Conservation (phyloP, 2,888 invertebrate genomes). For the Leptinotarsa juncta region DNA sequence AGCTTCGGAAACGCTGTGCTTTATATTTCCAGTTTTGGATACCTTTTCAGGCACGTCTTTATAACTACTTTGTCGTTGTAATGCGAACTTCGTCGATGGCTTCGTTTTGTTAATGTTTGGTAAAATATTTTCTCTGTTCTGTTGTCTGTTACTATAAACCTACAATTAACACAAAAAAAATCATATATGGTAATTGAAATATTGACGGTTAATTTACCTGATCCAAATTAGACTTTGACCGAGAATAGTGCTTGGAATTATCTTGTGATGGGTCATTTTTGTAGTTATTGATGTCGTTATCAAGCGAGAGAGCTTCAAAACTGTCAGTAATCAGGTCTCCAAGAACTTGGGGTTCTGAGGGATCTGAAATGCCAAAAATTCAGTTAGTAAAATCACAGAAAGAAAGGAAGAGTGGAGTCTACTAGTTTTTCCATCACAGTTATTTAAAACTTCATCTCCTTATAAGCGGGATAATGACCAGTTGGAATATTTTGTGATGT, state of each 20-base stretch:
- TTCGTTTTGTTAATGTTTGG: constrained; percentile 54
- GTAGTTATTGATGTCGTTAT: constrained; percentile 61
- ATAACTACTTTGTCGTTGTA: constrained; percentile 64
- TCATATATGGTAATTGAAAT: neutral
- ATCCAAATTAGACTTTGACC: constrained; percentile 65
- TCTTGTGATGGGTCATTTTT: constrained; percentile 54
- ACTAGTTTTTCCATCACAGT: too few species aligned
- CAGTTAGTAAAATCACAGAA: neutral
- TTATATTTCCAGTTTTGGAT: constrained; percentile 57
- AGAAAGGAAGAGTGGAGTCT: too few species aligned
- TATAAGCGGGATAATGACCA: too few species aligned
- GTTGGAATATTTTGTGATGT: too few species aligned
- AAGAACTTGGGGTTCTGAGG: constrained; percentile 67
- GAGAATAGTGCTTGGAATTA: constrained; percentile 58
- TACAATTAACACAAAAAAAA: constrained; percentile 30
- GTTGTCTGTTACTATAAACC: constrained; percentile 59
- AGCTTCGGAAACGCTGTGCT: constrained; percentile 64
- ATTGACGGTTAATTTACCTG: constrained; percentile 47
- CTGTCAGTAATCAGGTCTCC: constrained; percentile 55
- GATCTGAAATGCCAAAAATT: constrained; percentile 60
- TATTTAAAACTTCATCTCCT: too few species aligned
- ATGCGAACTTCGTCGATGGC: constrained; percentile 46
- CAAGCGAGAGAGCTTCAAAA: constrained; percentile 63
- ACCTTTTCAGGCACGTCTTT: constrained; percentile 60
- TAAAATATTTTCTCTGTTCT: constrained; percentile 57